Evolutionary conservation across 2,888 invertebrate species (phyloP), one percentile per base, ranked within the genome.

Genomic region (Deroplatys truncata): DNA sequence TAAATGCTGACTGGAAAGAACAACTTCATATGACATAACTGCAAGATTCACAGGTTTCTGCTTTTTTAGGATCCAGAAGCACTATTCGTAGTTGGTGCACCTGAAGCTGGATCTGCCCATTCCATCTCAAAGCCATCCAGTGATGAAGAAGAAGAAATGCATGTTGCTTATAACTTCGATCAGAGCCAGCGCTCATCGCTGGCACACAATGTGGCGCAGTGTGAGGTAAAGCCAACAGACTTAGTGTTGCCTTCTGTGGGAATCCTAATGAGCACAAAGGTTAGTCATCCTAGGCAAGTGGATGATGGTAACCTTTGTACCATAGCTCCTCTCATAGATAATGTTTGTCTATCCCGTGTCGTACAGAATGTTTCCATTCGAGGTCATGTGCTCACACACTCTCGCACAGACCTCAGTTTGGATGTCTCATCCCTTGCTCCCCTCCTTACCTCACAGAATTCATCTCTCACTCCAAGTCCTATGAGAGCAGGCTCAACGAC

Each of bases 201-300:
- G 82, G n/a, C 13, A 7, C 56, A 72, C 28, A 56, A 86, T 10
- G 13, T 29, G 28, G 31, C 28, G 25, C 25, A 84, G 7, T 43
- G 56, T 72, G 92, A 93, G 84, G 92, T 92, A 28, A 93, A 92
- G 86, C 91, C 93, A 2, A 92, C 92, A 90, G 95, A 95, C 90
- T 94, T 95, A 10, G 96, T 96, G 91, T 93, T 96, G 28, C 96
- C 97, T 0, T 95, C 95, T 90, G 95, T 96, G 87, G 95, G 96
- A n/a, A 96, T 96, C 90, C 95, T 96, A 0, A 95, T 96, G 94
- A 93, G 92, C 9, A 92, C 90, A 29, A 89, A 90, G 84, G 86
- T 89, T 29, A 89, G 84, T 84, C 56, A 84, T 16, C 82, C 85
- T 49, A 82, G 86, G 16, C 88, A 83, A 28, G 8, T 88, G 31